A percentile compares a stretch with the other conserved stretches of the same genome.
Evolutionary conservation across 2,888 invertebrate genomes (phyloP).

Genomic region (Formica aserva): DNA sequence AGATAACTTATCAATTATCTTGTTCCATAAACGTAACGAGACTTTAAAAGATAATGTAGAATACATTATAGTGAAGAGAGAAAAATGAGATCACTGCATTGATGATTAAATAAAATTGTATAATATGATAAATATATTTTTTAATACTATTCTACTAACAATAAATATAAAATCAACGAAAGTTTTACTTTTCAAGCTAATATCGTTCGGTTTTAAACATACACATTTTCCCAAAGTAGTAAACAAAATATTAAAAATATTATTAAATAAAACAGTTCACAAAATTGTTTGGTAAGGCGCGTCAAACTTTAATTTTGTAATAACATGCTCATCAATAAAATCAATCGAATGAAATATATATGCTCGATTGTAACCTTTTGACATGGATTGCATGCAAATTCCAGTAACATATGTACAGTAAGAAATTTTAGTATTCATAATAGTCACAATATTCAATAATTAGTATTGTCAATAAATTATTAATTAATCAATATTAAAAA

Average conservation of each 20-base stretch:
- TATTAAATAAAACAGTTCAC: neutral
- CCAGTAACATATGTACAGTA: neutral
- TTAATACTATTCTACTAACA: neutral
- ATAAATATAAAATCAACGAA: neutral
- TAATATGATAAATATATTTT: neutral
- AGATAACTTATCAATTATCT: constrained; percentile 49
- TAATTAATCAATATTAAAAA: neutral
- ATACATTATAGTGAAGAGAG: neutral
- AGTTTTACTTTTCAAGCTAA: neutral
- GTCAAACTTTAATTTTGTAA: neutral
- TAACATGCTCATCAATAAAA: neutral
- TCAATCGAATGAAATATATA: constrained; percentile 5
- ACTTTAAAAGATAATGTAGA: neutral
- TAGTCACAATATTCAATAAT: neutral
- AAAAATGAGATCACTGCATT: neutral
- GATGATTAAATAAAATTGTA: neutral
- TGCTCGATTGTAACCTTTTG: constrained; percentile 2
- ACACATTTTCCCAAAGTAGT: neutral
- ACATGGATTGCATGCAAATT: neutral
- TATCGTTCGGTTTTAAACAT: neutral
- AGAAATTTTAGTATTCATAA: neutral
- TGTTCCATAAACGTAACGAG: neutral
- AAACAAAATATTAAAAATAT: neutral
- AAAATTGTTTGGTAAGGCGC: neutral
- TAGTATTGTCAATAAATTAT: neutral